Conservation (phyloP, 2,888 invertebrate genomes). For the Apamea epomidion region DNA sequence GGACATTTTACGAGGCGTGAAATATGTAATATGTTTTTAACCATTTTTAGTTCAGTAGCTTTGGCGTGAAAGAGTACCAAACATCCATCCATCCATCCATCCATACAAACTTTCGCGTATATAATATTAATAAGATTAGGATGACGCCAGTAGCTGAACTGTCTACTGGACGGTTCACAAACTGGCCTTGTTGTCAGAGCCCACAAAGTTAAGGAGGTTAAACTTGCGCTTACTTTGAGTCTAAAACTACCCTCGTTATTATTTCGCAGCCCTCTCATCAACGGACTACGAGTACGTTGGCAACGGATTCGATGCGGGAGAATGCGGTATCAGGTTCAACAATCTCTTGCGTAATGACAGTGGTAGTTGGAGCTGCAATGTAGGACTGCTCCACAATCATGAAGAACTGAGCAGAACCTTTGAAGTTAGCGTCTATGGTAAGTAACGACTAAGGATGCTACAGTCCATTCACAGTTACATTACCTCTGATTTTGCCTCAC, state of each 20-base stretch:
- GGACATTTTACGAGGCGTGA: not conserved
- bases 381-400: conserved; percentile 70
- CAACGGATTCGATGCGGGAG: conserved; percentile 84
- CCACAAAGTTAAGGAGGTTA: not conserved
- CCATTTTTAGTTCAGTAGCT: too few relatives aligned
- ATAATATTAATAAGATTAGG: too few relatives aligned
- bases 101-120: too few relatives aligned
- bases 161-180: not conserved
- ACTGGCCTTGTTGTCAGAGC: not conserved
- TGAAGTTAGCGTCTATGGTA: conserved; percentile 71
- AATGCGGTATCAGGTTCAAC: conserved; percentile 79
- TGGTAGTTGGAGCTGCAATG: conserved; percentile 84
- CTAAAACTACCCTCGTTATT: not conserved
- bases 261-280: conserved; percentile 69
- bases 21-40: not conserved
- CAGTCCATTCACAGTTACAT: too few relatives aligned
- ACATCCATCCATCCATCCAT: too few relatives aligned
- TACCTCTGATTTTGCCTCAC: not conserved
- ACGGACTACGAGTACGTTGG: conserved; percentile 76
- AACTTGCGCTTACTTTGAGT: not conserved
- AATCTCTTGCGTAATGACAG: conserved; percentile 69
- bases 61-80: too few relatives aligned
- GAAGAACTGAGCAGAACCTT: conserved; percentile 66
- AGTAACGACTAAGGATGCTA: not conserved
- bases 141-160: not conserved